Percentiles rank a stretch among this genome's conserved stretches.
Conservation (phyloP, 1,140 invertebrate genomes). For the Gonioctena quinquepunctata region DNA sequence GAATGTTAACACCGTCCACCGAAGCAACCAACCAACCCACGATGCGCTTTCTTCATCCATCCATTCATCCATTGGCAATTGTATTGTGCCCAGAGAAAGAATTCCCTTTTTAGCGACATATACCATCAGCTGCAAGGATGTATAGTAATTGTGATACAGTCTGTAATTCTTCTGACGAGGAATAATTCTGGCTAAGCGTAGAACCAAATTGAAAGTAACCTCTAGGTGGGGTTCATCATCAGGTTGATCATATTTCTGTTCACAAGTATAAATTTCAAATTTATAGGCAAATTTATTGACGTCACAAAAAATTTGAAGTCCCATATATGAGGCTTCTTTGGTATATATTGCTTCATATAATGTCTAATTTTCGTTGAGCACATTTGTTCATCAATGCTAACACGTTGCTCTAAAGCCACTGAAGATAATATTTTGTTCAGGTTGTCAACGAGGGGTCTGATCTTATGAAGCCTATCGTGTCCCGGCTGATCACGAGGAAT, state of each 20-base stretch:
- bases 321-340: constrained; percentile 53
- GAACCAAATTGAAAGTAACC: constrained; percentile 34
- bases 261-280: constrained; percentile 29
- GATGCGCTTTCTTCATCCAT: constrained; percentile 4
- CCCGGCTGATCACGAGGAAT: not conserved
- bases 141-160: constrained; percentile 38
- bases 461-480: not conserved
- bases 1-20: not conserved
- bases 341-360: constrained; percentile 7
- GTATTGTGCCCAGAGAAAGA: constrained; percentile 29
- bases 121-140: constrained; percentile 26
- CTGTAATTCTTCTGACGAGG: constrained; percentile 31
- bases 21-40: not conserved
- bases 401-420: not conserved
- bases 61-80: constrained; percentile 32
- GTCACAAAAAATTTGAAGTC: constrained; percentile 50
- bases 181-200: constrained; percentile 29
- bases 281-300: constrained; percentile 26
- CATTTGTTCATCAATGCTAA: not conserved
- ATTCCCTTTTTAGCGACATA: constrained; percentile 36
- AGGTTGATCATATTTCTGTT: not conserved
- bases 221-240: constrained; percentile 27
- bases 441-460: not conserved
- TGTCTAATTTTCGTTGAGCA: not conserved
- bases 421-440: not conserved